phyloP scores from a whole-genome alignment of 2,888 invertebrate species.

The Argyra leucocephala region DNA sequence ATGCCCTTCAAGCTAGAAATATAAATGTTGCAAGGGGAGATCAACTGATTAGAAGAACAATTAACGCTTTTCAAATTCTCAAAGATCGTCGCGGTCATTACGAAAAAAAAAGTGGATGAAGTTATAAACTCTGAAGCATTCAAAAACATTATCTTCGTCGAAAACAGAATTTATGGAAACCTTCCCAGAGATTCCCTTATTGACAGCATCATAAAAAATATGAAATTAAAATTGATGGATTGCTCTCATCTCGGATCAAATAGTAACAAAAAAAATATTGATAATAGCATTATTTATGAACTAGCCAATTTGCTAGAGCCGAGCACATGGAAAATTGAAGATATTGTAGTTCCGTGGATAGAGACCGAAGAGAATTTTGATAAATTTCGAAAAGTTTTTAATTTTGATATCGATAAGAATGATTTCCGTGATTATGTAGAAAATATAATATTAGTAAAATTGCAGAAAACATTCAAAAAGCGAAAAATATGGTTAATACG shows the following conservation, averaged over 20 bases:
- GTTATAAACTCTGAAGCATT: slow-evolving; percentile 8
- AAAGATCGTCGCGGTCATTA: slow-evolving; percentile 5
- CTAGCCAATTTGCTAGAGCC: slow-evolving; percentile 8
- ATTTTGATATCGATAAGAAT: slow-evolving; percentile 7
- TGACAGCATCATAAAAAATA: slow-evolving; percentile 8
- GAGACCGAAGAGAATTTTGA: slow-evolving; percentile 7
- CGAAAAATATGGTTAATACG: background rate
- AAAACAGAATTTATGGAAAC: slow-evolving; percentile 8
- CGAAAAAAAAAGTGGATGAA: slow-evolving; percentile 8
- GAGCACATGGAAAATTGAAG: slow-evolving; percentile 8
- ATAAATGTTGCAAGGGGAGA: slow-evolving; percentile 2
- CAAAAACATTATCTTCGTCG: background rate
- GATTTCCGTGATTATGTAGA: slow-evolving; percentile 6
- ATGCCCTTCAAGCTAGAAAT: slow-evolving; percentile 8
- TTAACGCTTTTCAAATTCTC: slow-evolving; percentile 7
- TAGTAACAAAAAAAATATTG: slow-evolving; percentile 8
- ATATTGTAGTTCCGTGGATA: slow-evolving; percentile 2
- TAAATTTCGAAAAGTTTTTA: slow-evolving; percentile 5
- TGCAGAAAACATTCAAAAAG: slow-evolving; percentile 4
- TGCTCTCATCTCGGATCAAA: slow-evolving; percentile 1
- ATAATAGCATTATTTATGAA: slow-evolving; percentile 2
- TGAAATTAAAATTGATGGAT: slow-evolving; percentile 8
- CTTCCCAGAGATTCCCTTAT: slow-evolving; percentile 7
- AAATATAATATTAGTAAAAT: slow-evolving; percentile 5
- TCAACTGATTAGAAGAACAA: slow-evolving; percentile 9